These are phyloP conservation scores for Ips nitidus DNA, from an alignment of 1,140 invertebrate genomes.

Conservation along the genomic window DNA sequence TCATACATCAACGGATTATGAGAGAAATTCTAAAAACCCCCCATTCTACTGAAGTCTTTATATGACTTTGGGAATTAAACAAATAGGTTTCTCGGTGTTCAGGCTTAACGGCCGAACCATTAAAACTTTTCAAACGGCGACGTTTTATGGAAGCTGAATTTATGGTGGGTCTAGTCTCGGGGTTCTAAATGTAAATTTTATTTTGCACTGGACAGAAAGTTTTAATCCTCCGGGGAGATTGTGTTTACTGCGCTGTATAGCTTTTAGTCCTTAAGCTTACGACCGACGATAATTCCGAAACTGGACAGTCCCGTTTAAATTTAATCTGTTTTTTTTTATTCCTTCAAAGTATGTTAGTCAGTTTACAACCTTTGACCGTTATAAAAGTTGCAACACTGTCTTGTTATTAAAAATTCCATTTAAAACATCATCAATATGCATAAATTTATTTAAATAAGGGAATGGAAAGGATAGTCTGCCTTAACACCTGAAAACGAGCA, in stretches of 20 bases:
- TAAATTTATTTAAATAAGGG: too few relatives aligned
- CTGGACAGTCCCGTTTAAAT: background rate
- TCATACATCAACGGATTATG: conserved; percentile 1
- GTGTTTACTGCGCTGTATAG: conserved; percentile 8
- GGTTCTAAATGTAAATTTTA: conserved; percentile 22
- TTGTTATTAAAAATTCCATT: too few relatives aligned
- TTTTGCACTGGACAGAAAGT: conserved; percentile 21
- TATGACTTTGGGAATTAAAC: conserved; percentile 18
- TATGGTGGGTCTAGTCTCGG: conserved; percentile 8
- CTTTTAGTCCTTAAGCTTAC: conserved; percentile 10
- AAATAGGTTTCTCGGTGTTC: conserved; percentile 15
- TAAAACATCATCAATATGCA: too few relatives aligned
- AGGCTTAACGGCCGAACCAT: conserved; percentile 15
- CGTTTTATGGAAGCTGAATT: conserved; percentile 21
- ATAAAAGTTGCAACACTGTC: too few relatives aligned
- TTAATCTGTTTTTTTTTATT: too few relatives aligned
- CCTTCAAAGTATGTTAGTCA: too few relatives aligned
- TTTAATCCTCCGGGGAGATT: conserved; percentile 17
- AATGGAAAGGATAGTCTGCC: too few relatives aligned
- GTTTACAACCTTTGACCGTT: too few relatives aligned
- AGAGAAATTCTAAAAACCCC: background rate
- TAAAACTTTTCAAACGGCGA: conserved; percentile 23
- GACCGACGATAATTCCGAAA: background rate
- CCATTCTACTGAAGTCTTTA: background rate
- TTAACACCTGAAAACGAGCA: too few relatives aligned